These are phyloP conservation scores for Montipora sp. DNA, from an alignment of 64 coral and sea anemone species.

Conservation along the genomic window DNA sequence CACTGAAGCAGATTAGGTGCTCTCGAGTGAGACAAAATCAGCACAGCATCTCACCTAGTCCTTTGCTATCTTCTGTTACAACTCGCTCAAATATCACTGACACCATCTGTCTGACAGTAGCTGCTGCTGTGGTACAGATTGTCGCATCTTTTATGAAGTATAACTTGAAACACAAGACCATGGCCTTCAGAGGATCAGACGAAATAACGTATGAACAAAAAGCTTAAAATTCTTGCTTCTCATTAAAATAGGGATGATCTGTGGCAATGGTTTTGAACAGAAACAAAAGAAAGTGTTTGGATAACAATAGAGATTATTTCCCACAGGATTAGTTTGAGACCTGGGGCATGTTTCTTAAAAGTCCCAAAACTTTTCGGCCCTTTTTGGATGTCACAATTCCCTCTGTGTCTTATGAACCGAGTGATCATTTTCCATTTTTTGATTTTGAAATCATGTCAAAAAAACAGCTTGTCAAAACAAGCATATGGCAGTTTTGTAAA, in stretches of 20 bases:
- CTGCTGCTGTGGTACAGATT: conserved; percentile 90
- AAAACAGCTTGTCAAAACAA: too few species aligned
- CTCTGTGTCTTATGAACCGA: too few species aligned
- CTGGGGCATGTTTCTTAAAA: too few species aligned
- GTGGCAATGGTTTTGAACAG: neutral
- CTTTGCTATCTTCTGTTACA: conserved; percentile 76
- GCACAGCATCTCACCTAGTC: conserved; percentile 56
- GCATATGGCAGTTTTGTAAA: too few species aligned
- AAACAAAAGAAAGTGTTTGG: neutral
- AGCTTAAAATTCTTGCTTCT: too few species aligned
- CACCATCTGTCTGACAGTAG: conserved; percentile 96
- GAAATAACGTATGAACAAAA: neutral
- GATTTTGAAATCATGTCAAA: too few species aligned
- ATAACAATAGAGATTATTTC: neutral
- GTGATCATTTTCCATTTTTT: too few species aligned
- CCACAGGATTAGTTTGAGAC: too few species aligned
- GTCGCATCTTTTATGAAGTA: conserved; percentile 96
- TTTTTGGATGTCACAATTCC: too few species aligned
- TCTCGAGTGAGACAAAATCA: neutral
- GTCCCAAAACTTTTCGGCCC: too few species aligned
- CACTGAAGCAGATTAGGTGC: neutral
- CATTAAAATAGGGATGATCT: neutral
- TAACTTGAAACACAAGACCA: conserved; percentile 95
- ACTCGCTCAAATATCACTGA: conserved; percentile 99
- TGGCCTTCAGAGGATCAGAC: conserved; percentile 53